Base-by-base conservation (phyloP, 2,888 invertebrate species). In the Ennomos fuscantarius region DNA sequence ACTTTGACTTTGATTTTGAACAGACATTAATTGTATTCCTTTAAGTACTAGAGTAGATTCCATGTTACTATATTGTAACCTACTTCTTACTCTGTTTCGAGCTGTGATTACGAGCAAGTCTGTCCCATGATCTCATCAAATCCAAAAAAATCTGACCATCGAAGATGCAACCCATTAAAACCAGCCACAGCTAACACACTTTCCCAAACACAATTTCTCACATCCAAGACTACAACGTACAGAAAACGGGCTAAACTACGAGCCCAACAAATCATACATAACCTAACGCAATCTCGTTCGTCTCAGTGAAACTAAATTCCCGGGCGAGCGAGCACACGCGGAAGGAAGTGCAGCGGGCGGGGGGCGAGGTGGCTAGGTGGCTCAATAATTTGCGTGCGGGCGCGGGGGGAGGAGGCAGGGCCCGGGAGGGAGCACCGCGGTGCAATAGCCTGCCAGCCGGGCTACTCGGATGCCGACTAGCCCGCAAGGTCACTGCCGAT, bases 401-500 rank as follows among this genome's bases (percentile, higher is more conserved):
- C 69, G 60, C 65, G 49, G 64, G 57, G 67, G 62, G 39, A 62
- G 51, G 61, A 35, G 54, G 56, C 36, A 54, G 58, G 58, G 61
- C 37, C 36, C 24, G 47, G 12, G 67, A 36, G 65, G 63, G 61
- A 68, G 66, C 40, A 48, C 73, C 73, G 76, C 76, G 76, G 79
- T 78, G 86, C 86, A 85, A 83, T 81, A 86, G 82, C 86, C 84
- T 56, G 57, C 48, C 47, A 55, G 56, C 56, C 56, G 56, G 24
- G 24, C 24, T 24, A 24, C 56, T 51, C 78, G 80, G 73, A 76
- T 74, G 78, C 69, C 75, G 80, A 74, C 74, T 76, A 74, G 76
- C 66, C 76, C 74, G 75, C 87, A 87, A 87, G 87, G 87, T 88
- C 87, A 87, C 83, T 87, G 87, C 79, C 87, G 86, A 73, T 69